A percentile compares a stretch with the other conserved stretches of the same genome.
phyloP scores from a whole-genome alignment of 2,888 invertebrate genomes.

The Lumbricus terrestris region DNA sequence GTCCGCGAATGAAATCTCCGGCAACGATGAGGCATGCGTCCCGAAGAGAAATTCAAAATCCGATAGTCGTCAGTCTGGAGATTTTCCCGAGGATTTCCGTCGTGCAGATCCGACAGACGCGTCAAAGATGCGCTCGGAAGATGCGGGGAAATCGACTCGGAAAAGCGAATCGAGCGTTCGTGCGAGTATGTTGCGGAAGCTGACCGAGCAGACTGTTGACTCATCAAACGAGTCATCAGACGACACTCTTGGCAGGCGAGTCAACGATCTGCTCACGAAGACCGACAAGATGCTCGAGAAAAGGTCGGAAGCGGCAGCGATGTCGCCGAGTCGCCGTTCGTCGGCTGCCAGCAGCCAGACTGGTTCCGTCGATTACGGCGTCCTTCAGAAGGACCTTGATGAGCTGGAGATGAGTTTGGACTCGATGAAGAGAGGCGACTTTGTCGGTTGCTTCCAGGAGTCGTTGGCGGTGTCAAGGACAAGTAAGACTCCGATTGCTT shows the following conservation, averaged over 20 bases:
- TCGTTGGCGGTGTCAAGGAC: background rate
- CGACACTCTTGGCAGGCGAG: slow-evolving; percentile 16
- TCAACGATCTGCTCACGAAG: background rate
- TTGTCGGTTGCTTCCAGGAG: background rate
- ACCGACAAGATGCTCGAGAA: background rate
- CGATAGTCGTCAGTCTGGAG: background rate
- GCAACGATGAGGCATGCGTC: background rate
- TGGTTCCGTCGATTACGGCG: slow-evolving; percentile 43
- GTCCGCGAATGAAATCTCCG: background rate
- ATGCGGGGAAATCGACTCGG: background rate
- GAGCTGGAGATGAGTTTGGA: slow-evolving; percentile 34
- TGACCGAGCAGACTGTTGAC: background rate
- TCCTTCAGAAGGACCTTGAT: slow-evolving; percentile 50
- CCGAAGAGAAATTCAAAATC: background rate
- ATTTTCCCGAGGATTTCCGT: background rate
- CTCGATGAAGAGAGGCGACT: slow-evolving; percentile 8
- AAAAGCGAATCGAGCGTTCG: background rate
- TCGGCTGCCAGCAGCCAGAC: slow-evolving; percentile 29
- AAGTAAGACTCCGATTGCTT: background rate
- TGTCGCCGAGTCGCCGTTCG: background rate
- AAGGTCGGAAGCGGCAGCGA: background rate
- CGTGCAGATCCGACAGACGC: background rate
- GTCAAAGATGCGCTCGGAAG: background rate
- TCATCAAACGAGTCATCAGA: background rate
- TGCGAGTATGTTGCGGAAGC: background rate